Conservation (phyloP, 1,140 invertebrate species). For the Phymorhynchus buccinoides region DNA sequence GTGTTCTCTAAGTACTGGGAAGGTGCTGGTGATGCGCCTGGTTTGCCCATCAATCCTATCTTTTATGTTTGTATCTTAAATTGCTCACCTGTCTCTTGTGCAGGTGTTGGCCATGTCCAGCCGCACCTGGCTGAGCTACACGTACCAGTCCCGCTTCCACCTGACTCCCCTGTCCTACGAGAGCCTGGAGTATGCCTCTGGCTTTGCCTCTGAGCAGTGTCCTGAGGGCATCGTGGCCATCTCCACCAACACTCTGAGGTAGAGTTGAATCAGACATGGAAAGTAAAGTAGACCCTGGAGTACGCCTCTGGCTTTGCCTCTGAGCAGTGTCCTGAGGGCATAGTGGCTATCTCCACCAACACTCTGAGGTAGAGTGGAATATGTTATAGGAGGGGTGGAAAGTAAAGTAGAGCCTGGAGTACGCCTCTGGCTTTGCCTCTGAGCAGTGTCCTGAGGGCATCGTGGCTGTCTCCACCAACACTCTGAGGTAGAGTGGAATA, state of each 20-base stretch:
- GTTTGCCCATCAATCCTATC: too few relatives aligned
- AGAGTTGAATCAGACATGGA: too few relatives aligned
- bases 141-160: conserved; percentile 94
- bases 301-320: conserved; percentile 98
- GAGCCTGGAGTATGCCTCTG: conserved; percentile 96
- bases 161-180: conserved; percentile 97
- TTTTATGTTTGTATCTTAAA: too few relatives aligned
- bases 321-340: conserved; percentile 99
- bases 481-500: conserved; percentile 87
- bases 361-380: conserved; percentile 91
- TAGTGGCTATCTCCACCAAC: conserved; percentile 98
- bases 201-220: conserved; percentile 99
- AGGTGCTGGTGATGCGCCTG: too few relatives aligned
- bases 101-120: conserved; percentile 96
- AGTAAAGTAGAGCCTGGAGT: conserved; percentile 96
- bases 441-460: conserved; percentile 99
- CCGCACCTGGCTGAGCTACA: conserved; percentile 98
- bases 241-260: conserved; percentile 94
- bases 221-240: conserved; percentile 99
- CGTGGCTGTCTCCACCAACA: conserved; percentile 98
- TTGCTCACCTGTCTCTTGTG: too few relatives aligned
- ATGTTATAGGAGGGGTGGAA: too few relatives aligned
- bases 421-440: conserved; percentile 97
- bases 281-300: conserved; percentile 95
- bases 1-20: too few relatives aligned